Conservation (phyloP, 2,797 vertebrate genomes). For the Danio aesculapii region DNA sequence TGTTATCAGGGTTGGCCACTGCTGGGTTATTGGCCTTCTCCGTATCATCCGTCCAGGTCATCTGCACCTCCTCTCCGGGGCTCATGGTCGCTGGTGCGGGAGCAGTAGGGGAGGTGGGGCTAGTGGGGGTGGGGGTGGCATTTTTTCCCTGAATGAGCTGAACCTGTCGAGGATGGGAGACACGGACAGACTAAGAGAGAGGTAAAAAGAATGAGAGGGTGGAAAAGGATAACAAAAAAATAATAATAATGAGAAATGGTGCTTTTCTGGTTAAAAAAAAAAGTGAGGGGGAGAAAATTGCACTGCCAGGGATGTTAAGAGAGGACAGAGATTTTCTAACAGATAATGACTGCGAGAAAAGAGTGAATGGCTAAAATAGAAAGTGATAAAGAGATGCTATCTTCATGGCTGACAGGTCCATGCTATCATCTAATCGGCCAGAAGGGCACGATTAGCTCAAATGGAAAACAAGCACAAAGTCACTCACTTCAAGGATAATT, state of each 20-base stretch:
- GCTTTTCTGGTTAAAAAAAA: neutral
- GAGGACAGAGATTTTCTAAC: neutral
- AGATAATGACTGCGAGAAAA: conserved; percentile 22
- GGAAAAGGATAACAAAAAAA: conserved; percentile 7
- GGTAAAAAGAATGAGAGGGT: conserved; percentile 47
- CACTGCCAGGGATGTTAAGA: conserved; percentile 15
- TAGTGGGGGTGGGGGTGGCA: conserved; percentile 76
- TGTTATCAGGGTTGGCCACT: conserved; percentile 81
- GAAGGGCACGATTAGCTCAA: conserved; percentile 23
- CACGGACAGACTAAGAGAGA: conserved; percentile 74
- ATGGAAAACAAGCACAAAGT: conserved; percentile 15
- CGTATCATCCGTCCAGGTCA: conserved; percentile 84
- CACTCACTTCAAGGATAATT: conserved; percentile 8
- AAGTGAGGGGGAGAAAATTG: neutral
- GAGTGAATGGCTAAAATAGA: conserved; percentile 1
- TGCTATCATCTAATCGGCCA: conserved; percentile 21
- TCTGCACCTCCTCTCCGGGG: conserved; percentile 84
- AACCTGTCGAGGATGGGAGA: conserved; percentile 82
- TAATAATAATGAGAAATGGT: neutral
- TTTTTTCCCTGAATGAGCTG: conserved; percentile 92
- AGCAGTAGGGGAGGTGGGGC: conserved; percentile 81
- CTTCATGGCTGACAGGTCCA: conserved; percentile 13
- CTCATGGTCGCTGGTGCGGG: conserved; percentile 78
- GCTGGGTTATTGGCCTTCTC: conserved; percentile 86
- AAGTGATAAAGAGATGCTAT: conserved; percentile 27